phyloP scores from a whole-genome alignment of 2,888 invertebrate species.

The Andrena trimmerana region DNA sequence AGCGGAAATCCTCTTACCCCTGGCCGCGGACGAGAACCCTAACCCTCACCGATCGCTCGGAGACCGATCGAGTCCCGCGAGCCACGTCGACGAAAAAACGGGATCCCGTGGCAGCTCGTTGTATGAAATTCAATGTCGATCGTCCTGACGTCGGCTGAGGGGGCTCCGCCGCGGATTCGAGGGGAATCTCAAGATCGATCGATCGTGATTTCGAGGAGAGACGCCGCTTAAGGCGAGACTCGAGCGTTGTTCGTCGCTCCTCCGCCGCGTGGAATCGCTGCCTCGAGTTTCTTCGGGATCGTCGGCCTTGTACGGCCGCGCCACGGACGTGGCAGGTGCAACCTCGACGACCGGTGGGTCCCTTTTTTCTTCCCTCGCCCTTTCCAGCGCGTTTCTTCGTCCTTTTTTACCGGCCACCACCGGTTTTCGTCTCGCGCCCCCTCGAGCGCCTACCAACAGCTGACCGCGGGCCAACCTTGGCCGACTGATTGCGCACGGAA shows the following conservation, averaged over 20 bases:
- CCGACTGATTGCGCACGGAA: slow-evolving; percentile 67
- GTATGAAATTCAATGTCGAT: slow-evolving; percentile 62
- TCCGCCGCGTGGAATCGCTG: slow-evolving; percentile 67
- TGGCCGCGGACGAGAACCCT: neutral
- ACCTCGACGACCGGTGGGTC: slow-evolving; percentile 71
- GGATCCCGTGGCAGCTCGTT: slow-evolving; percentile 33
- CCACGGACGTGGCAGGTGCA: slow-evolving; percentile 79
- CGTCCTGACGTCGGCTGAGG: slow-evolving; percentile 44
- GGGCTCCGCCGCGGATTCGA: slow-evolving; percentile 43
- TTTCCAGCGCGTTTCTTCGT: slow-evolving; percentile 40
- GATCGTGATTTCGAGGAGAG: slow-evolving; percentile 71
- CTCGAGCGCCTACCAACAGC: slow-evolving; percentile 65
- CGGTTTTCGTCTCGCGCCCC: slow-evolving; percentile 69
- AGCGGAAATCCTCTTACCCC: neutral
- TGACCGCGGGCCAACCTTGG: slow-evolving; percentile 77
- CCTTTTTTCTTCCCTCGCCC: slow-evolving; percentile 60
- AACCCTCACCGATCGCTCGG: neutral
- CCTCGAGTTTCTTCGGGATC: slow-evolving; percentile 71
- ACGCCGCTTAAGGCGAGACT: slow-evolving; percentile 75
- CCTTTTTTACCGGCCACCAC: slow-evolving; percentile 57
- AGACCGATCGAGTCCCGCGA: slow-evolving; percentile 12
- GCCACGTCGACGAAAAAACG: slow-evolving; percentile 11
- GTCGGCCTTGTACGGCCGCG: slow-evolving; percentile 82
- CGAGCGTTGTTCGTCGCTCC: slow-evolving; percentile 75
- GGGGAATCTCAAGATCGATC: slow-evolving; percentile 65